Percentiles rank a stretch among this genome's conserved stretches.
Conservation (phyloP, 2,113 vertebrate genomes). For the Platycercus adscitus region DNA sequence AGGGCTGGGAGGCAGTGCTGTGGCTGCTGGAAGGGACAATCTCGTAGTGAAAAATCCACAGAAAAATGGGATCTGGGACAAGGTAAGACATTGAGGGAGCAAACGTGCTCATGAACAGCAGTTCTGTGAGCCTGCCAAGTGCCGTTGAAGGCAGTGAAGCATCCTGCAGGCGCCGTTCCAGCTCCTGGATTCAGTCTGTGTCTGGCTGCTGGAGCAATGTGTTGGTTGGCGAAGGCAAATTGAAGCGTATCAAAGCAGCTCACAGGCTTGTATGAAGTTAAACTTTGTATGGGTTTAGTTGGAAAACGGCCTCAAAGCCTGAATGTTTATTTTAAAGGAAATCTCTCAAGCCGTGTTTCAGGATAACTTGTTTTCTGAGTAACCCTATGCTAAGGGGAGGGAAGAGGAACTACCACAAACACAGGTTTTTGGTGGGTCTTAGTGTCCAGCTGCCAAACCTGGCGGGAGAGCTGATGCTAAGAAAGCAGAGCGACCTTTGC, state of each 20-base stretch:
- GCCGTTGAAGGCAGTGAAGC: not conserved
- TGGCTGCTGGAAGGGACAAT: not conserved
- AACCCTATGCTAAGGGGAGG: rapidly evolving
- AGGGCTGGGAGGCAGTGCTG: not conserved
- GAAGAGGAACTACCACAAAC: not conserved
- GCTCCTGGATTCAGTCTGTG: not conserved
- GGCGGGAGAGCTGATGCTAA: constrained; percentile 1
- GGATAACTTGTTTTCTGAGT: not conserved
- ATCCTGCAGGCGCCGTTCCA: not conserved
- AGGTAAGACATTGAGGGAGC: not conserved
- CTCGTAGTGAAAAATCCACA: not conserved
- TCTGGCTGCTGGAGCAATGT: not conserved
- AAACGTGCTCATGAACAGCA: not conserved
- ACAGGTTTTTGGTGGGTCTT: not conserved
- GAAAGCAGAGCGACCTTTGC: not conserved
- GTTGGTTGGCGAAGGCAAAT: not conserved
- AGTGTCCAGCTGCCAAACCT: not conserved
- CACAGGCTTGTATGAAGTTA: not conserved
- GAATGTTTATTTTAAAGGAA: not conserved
- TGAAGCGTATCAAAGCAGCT: not conserved
- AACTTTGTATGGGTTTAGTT: rapidly evolving
- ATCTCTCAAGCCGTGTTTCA: not conserved
- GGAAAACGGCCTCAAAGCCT: not conserved
- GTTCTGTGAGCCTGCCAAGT: not conserved
- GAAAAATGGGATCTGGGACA: not conserved